These are phyloP conservation scores for Dryadula phaetusa DNA, from an alignment of 2,888 invertebrate species.

Conservation along the genomic window DNA sequence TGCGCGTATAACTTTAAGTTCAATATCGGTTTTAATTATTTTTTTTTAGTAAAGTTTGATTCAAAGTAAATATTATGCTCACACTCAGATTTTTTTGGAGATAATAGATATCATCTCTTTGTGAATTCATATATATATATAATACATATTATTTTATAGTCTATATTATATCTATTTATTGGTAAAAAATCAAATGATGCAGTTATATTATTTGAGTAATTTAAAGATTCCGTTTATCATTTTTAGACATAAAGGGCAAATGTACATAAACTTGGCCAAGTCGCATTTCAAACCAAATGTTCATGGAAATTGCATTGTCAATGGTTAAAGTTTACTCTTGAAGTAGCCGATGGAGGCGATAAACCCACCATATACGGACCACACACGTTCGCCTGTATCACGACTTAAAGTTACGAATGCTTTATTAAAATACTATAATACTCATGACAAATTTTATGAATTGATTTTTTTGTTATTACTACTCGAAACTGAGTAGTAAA, in stretches of 20 bases:
- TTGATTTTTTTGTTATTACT: background rate
- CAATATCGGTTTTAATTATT: no score
- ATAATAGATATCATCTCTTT: no score
- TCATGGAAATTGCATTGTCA: slow-evolving; percentile 47
- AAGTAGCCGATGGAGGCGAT: slow-evolving; percentile 46
- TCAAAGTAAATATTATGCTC: no score
- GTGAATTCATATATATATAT: no score
- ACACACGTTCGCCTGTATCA: slow-evolving; percentile 45
- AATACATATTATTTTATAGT: no score
- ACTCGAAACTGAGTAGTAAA: no score
- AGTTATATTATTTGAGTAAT: background rate
- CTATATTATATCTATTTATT: no score
- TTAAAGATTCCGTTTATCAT: slow-evolving; percentile 7
- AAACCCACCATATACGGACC: slow-evolving; percentile 47
- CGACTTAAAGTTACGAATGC: slow-evolving; percentile 36
- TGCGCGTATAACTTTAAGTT: no score
- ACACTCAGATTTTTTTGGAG: no score
- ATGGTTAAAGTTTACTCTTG: slow-evolving; percentile 46
- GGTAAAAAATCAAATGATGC: no score
- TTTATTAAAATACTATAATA: slow-evolving; percentile 13
- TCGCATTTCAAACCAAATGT: slow-evolving; percentile 43
- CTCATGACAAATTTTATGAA: background rate
- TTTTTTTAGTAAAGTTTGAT: no score
- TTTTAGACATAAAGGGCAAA: slow-evolving; percentile 21
- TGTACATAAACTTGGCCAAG: slow-evolving; percentile 17